phyloP scores from a whole-genome alignment of 2,113 vertebrate genomes.

The Odontophorus gujanensis region DNA sequence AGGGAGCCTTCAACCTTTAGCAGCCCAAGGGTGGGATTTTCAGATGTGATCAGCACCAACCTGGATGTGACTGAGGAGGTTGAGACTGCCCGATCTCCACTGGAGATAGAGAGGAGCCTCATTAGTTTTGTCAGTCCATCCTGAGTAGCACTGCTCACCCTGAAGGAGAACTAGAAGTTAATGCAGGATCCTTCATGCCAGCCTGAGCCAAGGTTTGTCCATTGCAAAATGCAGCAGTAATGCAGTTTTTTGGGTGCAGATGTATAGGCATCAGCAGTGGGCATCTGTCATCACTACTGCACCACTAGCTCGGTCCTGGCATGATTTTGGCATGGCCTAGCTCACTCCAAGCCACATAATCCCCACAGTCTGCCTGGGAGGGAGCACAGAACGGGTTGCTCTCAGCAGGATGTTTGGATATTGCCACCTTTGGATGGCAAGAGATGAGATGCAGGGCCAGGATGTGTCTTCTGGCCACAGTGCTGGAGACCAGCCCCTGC shows the following conservation, averaged over 20 bases:
- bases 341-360: neutral
- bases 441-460: too few relatives aligned
- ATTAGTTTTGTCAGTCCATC: neutral
- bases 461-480: too few relatives aligned
- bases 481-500: neutral
- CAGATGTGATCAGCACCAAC: neutral
- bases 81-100: neutral
- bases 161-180: neutral
- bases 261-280: too few relatives aligned
- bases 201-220: neutral
- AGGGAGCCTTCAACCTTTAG: neutral
- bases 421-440: too few relatives aligned
- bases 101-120: neutral
- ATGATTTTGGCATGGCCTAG: neutral
- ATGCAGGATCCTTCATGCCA: neutral
- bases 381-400: neutral
- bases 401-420: too few relatives aligned
- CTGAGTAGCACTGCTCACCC: neutral
- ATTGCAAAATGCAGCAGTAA: neutral
- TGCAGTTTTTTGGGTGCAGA: neutral
- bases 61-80: neutral
- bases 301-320: neutral
- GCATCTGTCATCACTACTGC: neutral
- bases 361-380: neutral
- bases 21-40: neutral